Evolutionary conservation across 2,113 vertebrate genomes (phyloP), one percentile per base, ranked within the genome.

Genomic region (Lasiurus borealis): DNA sequence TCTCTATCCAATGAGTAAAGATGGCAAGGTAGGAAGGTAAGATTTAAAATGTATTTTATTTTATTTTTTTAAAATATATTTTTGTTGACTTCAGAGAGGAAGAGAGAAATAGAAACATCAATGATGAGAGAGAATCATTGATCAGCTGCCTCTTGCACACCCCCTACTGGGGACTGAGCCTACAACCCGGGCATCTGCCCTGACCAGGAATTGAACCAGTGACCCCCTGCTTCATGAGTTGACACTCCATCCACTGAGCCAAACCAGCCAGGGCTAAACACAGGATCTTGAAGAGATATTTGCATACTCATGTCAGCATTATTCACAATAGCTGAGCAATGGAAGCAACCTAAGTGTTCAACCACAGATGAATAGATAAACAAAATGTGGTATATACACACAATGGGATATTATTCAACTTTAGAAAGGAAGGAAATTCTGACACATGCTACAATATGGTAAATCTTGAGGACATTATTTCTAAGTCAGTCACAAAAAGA

Each of bases 31-130:
- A 50, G 69, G 57, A 84, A 87, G 75, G 36, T 54, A n/a, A 46
- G 12, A 81, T 44, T 50, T 19, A 66, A 89, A 88, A 34, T 84
- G 34, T 81, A 92, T 73, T 95, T 95, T 81, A 92, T 73, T 95
- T 95, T 95, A 21, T 80, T 73, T 92, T 64, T 64, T 86, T 72
- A 90, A 89, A 54, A 52, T 23, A 64, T 29, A 29, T 29, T 64
- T 64, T 59, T 59, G 57, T 59, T 59, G 57, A 59, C 57, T 59
- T 59, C 23, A 59, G 23, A 59, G 23, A 59, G 57, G 57, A 59
- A 59, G 57, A 25, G 57, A 59, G 57, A 59, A 59, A 59, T 59
- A 59, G 57, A 59, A 59, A 59, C 3, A 59, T 59, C 9, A 59
- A 59, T 59, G 57, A 59, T 59, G 57, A 59, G 57, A 59, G 57